These are phyloP conservation scores for Callocephalon fimbriatum DNA, from an alignment of 2,113 vertebrate species.

Conservation along the genomic window DNA sequence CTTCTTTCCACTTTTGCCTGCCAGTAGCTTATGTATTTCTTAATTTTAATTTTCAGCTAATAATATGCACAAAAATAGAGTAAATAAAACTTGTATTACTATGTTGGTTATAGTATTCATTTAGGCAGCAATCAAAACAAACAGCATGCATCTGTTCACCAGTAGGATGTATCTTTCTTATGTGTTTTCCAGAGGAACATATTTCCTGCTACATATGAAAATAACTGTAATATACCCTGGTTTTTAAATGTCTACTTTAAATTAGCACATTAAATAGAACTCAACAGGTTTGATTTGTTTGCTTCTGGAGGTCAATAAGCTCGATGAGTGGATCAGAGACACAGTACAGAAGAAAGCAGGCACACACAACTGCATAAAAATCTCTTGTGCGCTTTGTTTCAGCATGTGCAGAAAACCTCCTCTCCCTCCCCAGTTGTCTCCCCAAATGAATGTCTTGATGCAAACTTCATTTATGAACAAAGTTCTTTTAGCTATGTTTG, in stretches of 20 bases:
- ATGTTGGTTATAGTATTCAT: neutral
- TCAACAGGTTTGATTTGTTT: neutral
- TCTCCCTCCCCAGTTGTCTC: neutral
- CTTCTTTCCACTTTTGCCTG: neutral
- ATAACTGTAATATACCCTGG: neutral
- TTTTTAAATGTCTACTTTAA: neutral
- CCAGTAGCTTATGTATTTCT: neutral
- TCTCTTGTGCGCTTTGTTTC: neutral
- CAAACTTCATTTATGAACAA: neutral
- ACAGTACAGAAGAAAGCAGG: neutral
- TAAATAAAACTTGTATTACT: neutral
- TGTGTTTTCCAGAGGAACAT: neutral
- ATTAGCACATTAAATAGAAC: neutral
- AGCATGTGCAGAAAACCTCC: neutral
- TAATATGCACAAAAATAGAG: neutral
- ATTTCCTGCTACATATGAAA: neutral
- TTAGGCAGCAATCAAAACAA: neutral
- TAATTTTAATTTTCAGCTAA: neutral
- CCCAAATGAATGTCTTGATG: neutral
- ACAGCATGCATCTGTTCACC: neutral
- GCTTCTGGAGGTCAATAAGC: neutral
- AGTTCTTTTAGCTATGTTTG: neutral
- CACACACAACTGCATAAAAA: neutral
- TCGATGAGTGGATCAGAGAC: neutral
- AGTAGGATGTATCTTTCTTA: neutral